Conservation (phyloP, 1,140 invertebrate genomes). For the Drosophila trapezifrons region DNA sequence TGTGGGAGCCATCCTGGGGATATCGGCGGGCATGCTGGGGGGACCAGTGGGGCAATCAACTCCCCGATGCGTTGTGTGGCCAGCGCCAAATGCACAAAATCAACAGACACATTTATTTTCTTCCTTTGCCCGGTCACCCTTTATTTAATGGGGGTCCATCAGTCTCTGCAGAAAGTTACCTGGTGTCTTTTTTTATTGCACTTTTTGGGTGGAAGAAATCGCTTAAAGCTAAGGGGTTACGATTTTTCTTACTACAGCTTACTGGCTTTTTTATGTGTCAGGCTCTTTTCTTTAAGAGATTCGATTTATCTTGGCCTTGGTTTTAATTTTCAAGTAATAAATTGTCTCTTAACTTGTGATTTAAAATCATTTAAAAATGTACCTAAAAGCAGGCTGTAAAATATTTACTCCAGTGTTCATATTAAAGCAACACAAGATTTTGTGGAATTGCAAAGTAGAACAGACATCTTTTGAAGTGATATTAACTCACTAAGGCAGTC, state of each 20-base stretch:
- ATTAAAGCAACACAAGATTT: neutral
- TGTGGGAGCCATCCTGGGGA: constrained; percentile 62
- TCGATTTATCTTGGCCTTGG: neutral
- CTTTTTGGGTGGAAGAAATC: neutral
- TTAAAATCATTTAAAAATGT: too few species aligned
- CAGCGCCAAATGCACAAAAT: constrained; percentile 63
- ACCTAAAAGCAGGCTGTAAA: neutral
- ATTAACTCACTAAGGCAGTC: neutral
- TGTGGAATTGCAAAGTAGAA: neutral
- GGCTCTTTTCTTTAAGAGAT: neutral
- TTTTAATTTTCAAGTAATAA: too few species aligned
- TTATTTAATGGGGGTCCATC: constrained; percentile 9
- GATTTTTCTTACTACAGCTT: constrained; percentile 1
- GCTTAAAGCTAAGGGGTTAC: neutral
- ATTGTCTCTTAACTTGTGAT: too few species aligned
- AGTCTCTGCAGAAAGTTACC: constrained; percentile 17
- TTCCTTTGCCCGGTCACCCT: constrained; percentile 22
- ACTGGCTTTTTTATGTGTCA: neutral
- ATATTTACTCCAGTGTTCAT: too few species aligned
- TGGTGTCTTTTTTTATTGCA: neutral
- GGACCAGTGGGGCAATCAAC: constrained; percentile 17
- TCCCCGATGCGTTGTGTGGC: constrained; percentile 30
- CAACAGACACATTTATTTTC: constrained; percentile 70
- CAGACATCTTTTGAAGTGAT: neutral
- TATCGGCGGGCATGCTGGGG: neutral